Conservation (phyloP, 1,140 invertebrate species). For the Saccostrea glomerata region DNA sequence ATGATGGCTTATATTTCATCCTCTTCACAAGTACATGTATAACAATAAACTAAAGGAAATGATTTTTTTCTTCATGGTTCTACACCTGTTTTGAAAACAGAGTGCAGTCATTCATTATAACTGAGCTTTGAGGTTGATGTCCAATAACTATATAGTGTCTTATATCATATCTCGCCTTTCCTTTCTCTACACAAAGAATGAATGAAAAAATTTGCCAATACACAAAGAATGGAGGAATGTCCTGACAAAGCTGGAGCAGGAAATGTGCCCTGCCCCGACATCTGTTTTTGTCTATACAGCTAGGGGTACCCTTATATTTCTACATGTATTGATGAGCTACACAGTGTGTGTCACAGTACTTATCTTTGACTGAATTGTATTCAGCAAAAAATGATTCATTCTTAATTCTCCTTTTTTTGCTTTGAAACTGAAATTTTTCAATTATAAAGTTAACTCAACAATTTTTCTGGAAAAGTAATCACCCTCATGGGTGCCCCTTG, state of each 20-base stretch:
- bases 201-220: constrained; percentile 18
- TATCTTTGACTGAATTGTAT: not conserved
- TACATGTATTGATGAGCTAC: not conserved
- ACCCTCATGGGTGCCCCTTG: not conserved
- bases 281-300: not conserved
- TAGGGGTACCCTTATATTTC: not conserved
- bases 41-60: not conserved
- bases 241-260: not conserved
- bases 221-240: not conserved
- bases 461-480: not conserved
- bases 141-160: not conserved
- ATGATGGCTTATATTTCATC: not conserved
- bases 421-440: not conserved
- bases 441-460: not conserved
- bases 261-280: not conserved
- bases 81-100: not conserved
- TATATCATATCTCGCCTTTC: not conserved
- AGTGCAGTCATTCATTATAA: not conserved
- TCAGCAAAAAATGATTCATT: not conserved
- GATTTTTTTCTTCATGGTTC: not conserved
- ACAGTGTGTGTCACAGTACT: not conserved
- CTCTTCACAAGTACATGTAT: not conserved
- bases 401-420: not conserved
- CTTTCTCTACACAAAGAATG: not conserved
- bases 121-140: not conserved